Conservation (phyloP, 2,797 vertebrate genomes). For the Thripadectes ignobilis region DNA sequence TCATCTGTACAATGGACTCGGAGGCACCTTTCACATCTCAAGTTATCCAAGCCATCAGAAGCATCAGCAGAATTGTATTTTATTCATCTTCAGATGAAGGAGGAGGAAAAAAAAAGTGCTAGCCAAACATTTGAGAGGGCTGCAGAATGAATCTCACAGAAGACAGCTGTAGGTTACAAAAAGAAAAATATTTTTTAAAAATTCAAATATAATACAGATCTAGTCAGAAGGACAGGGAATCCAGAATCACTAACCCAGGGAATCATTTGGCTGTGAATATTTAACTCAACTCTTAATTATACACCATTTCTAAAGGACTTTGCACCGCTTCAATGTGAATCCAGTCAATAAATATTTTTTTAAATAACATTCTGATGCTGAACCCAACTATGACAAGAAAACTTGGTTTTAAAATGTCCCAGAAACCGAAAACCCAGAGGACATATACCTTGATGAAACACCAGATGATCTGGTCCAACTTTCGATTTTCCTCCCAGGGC, state of each 20-base stretch:
- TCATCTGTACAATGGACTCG: background rate
- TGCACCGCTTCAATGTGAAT: background rate
- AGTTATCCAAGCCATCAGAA: background rate
- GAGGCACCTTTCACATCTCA: background rate
- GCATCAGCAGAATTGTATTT: background rate
- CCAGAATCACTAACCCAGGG: background rate
- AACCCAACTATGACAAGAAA: background rate
- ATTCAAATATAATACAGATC: background rate
- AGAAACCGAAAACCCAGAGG: background rate
- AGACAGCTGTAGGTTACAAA: background rate
- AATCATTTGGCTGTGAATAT: background rate
- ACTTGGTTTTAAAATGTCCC: background rate
- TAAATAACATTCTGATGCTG: fast-evolving
- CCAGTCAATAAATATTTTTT: background rate
- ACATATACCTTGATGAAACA: background rate
- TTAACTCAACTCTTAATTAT: background rate
- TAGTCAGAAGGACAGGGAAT: background rate
- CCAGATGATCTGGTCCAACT: background rate
- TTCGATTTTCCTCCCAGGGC: background rate
- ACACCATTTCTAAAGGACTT: background rate
- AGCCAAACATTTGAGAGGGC: background rate
- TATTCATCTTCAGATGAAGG: background rate
- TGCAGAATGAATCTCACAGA: background rate
- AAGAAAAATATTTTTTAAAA: background rate
- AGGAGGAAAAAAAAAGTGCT: background rate